Base-by-base conservation (phyloP, 2,797 vertebrate genomes). In the Sus cebifrons region DNA sequence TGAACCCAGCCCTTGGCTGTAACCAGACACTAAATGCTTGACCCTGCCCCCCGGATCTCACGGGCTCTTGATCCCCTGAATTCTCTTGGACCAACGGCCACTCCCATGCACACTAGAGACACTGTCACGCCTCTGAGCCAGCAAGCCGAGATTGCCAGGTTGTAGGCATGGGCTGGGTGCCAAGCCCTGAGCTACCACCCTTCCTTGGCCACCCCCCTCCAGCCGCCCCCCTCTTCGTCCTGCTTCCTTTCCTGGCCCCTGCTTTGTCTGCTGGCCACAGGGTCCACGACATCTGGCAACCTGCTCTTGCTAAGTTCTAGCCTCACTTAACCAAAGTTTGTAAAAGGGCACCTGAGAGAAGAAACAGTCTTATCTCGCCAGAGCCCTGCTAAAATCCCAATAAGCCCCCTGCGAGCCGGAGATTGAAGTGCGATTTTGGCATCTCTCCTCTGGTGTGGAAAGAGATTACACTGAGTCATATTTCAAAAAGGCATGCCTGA, bases 391-490 rank as follows among this genome's bases (percentile, higher is more conserved):
- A 90, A 97, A 97, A 97, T 82, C 97, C 93, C 94, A 73, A 27
- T 97, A 97, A 98, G 95, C 97, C 93, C 70, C 2, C 14, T 73
- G 95, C 25, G 65, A 95, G 94, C 96, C 71, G 1, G 93, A 97
- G 96, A 97, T 96, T 97, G 96, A 96, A 98, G 97, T 94, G 93
- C 12, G 91, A 96, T 95, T 91, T 96, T 97, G 95, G 97, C 97
- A 96, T 97, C 97, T 96, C 97, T 97, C 95, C 96, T 97, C 97
- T 95, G 96, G 97, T 93, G 97, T 97, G 96, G 97, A 98, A 97
- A 97, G 97, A 97, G 97, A 97, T 98, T 98, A 97, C 96, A 95
- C 96, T 94, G 96, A 97, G 97, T 97, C 96, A 94, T 96, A 98
- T 98, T 97, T 98, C 97, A 96, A 96, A 97, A 97, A 97, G 96